Percentiles rank a stretch among this genome's conserved stretches.
phyloP scores from a whole-genome alignment of 2,888 invertebrate genomes.

The Andrena marginata region DNA sequence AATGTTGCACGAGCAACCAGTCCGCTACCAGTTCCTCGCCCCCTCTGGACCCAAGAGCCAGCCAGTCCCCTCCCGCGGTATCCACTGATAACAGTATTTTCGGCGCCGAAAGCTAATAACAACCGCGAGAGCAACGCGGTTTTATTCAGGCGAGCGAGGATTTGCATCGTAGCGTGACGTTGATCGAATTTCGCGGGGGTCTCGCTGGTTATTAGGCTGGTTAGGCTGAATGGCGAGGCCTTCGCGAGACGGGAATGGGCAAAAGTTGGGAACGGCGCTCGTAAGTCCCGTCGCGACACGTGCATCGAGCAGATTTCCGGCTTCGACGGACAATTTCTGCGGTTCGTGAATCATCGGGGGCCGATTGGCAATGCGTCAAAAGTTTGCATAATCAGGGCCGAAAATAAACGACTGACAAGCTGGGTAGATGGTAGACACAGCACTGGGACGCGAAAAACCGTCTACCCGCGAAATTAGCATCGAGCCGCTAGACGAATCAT shows the following conservation, averaged over 20 bases:
- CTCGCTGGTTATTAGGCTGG: neutral
- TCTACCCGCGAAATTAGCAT: slow-evolving; percentile 33
- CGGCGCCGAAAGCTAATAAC: neutral
- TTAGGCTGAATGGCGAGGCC: neutral
- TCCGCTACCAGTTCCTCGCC: slow-evolving; percentile 66
- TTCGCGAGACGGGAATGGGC: neutral
- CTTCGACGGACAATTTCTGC: slow-evolving; percentile 15
- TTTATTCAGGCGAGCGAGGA: neutral
- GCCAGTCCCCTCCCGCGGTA: slow-evolving; percentile 7
- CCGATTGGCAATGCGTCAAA: slow-evolving; percentile 62
- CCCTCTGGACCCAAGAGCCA: slow-evolving; percentile 45
- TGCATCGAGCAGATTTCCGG: slow-evolving; percentile 24
- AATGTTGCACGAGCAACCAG: slow-evolving; percentile 73
- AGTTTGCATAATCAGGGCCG: slow-evolving; percentile 68
- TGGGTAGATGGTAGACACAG: slow-evolving; percentile 17
- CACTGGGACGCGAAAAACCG: slow-evolving; percentile 44
- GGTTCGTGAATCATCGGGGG: slow-evolving; percentile 57
- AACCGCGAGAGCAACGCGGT: neutral
- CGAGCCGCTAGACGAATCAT: neutral
- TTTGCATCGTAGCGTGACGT: neutral
- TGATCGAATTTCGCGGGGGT: neutral
- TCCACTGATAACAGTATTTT: neutral
- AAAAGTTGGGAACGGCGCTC: slow-evolving; percentile 11
- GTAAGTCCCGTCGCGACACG: neutral
- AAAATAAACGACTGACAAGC: slow-evolving; percentile 64